Percentiles rank a stretch among this genome's conserved stretches.
phyloP scores from a whole-genome alignment of 2,888 invertebrate species.

The Romanomermis culicivorax region DNA sequence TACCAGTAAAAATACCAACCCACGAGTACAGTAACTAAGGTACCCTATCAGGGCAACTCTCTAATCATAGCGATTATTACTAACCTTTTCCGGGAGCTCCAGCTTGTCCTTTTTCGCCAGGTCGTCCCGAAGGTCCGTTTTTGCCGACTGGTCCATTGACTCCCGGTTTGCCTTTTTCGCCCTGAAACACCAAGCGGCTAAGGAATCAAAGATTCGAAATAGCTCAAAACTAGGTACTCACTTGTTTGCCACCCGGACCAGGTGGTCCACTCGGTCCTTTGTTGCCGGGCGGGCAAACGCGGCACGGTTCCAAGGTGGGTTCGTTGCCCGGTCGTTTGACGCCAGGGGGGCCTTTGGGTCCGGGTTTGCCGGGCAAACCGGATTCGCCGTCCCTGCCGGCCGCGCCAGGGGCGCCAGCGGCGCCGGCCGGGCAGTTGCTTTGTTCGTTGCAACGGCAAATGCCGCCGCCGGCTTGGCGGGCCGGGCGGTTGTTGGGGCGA shows the following conservation, averaged over 20 bases:
- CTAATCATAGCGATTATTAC: too few relatives aligned
- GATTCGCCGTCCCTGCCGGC: not conserved
- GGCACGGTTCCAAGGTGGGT: not conserved
- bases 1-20: too few relatives aligned
- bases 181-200: not conserved
- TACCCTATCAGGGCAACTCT: too few relatives aligned
- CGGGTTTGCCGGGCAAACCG: not conserved
- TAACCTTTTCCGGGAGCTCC: not conserved
- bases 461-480: not conserved
- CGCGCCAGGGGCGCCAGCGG: not conserved
- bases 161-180: conserved; percentile 3
- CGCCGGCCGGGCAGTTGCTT: not conserved
- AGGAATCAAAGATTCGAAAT: not conserved
- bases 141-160: not conserved
- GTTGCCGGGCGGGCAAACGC: not conserved
- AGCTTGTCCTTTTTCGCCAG: not conserved
- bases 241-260: not conserved
- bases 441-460: not conserved
- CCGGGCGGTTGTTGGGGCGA: not conserved
- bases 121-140: not conserved
- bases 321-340: too few relatives aligned
- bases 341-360: not conserved
- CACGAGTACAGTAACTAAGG: too few relatives aligned
- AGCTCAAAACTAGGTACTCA: not conserved
- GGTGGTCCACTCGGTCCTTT: not conserved